Conservation (phyloP, 2,888 invertebrate species). For the Bombylius major region DNA sequence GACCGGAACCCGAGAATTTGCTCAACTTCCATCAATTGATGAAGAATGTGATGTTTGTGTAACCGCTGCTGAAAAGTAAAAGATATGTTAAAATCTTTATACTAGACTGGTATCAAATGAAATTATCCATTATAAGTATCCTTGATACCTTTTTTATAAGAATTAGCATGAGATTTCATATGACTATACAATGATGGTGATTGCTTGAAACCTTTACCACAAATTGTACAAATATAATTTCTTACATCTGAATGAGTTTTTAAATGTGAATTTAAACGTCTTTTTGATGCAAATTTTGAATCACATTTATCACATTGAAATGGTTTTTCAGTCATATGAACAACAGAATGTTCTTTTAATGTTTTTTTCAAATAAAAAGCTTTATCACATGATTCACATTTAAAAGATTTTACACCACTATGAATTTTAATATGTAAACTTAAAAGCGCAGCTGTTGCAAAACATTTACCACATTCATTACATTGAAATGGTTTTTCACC, state of each 20-base stretch:
- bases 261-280: background rate
- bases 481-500: background rate
- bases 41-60: too few relatives aligned
- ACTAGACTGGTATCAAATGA: too few relatives aligned
- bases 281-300: background rate
- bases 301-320: background rate
- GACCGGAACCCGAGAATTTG: too few relatives aligned
- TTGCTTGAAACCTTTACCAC: too few relatives aligned
- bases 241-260: background rate
- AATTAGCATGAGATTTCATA: too few relatives aligned
- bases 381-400: background rate
- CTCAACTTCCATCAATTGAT: too few relatives aligned
- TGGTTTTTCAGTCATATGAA: background rate
- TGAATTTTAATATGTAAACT: background rate
- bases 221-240: too few relatives aligned
- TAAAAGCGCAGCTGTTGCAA: background rate
- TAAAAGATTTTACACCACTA: background rate
- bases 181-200: too few relatives aligned
- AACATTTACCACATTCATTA: background rate
- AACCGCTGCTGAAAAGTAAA: too few relatives aligned
- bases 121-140: too few relatives aligned
- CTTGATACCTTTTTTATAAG: too few relatives aligned
- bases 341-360: background rate
- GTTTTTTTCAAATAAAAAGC: background rate
- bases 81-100: too few relatives aligned